A percentile compares a stretch with the other conserved stretches of the same genome.
These are phyloP conservation scores for Cabera pusaria DNA, from an alignment of 2,888 invertebrate species.

Conservation along the genomic window DNA sequence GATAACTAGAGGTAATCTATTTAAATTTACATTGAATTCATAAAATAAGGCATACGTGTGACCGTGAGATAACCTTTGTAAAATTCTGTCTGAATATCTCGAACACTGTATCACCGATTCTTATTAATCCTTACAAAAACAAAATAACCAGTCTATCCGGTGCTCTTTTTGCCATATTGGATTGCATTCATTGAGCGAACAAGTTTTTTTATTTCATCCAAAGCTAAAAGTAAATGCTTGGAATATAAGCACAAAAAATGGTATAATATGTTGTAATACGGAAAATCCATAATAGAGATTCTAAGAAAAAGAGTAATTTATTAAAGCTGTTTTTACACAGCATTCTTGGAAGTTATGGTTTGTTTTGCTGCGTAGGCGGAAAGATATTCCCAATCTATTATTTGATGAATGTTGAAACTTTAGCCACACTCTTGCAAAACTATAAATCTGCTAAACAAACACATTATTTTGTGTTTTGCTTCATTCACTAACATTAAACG, in stretches of 20 bases:
- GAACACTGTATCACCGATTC: slow-evolving; percentile 5
- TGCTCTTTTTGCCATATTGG: slow-evolving; percentile 14
- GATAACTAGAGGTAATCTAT: neutral
- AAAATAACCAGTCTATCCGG: slow-evolving; percentile 6
- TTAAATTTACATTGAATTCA: no score
- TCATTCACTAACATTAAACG: slow-evolving; percentile 5
- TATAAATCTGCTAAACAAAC: slow-evolving; percentile 14
- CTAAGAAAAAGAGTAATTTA: slow-evolving; percentile 26
- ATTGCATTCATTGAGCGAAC: slow-evolving; percentile 6
- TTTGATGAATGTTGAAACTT: slow-evolving; percentile 23
- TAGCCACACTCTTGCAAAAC: slow-evolving; percentile 10
- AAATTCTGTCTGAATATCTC: no score
- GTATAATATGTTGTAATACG: slow-evolving; percentile 18
- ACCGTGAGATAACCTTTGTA: no score
- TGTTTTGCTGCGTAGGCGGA: slow-evolving; percentile 24
- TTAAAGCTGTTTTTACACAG: slow-evolving; percentile 22
- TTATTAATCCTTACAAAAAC: slow-evolving; percentile 5
- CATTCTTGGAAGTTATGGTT: slow-evolving; percentile 24
- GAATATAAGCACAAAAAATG: slow-evolving; percentile 5
- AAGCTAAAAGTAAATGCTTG: slow-evolving; percentile 7
- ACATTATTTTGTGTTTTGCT: slow-evolving; percentile 9
- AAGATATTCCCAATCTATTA: slow-evolving; percentile 27
- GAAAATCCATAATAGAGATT: slow-evolving; percentile 26
- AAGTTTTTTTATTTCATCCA: slow-evolving; percentile 11
- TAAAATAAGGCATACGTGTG: no score